phyloP scores from a whole-genome alignment of 2,113 vertebrate species.

The Psilopsiagon aymara region DNA sequence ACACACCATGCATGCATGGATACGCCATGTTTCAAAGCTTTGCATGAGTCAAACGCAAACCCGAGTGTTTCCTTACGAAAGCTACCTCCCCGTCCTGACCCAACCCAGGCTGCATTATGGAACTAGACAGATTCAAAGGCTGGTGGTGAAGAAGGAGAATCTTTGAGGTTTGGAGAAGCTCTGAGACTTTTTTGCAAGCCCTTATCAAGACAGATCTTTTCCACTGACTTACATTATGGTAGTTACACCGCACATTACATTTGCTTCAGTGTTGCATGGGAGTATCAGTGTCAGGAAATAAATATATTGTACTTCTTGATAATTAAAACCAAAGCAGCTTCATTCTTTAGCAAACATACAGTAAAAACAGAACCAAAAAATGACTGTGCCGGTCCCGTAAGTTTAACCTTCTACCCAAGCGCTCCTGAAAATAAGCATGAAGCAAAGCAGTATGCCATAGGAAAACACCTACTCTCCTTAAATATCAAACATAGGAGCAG shows the following conservation, averaged over 20 bases:
- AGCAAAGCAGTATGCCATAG: not conserved
- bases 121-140: not conserved
- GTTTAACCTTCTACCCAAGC: not conserved
- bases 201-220: no score
- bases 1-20: not conserved
- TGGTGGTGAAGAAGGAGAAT: not conserved
- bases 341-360: not conserved
- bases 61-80: not conserved
- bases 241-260: not conserved
- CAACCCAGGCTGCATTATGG: not conserved
- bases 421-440: not conserved
- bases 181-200: not conserved
- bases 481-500: not conserved
- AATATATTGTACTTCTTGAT: not conserved
- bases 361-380: not conserved
- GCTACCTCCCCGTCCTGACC: not conserved
- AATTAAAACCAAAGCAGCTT: not conserved
- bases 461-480: not conserved
- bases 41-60: fast-evolving
- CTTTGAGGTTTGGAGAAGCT: not conserved
- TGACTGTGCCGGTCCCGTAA: fast-evolving
- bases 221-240: fast-evolving
- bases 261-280: not conserved
- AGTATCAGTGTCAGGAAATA: not conserved
- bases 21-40: not conserved